phyloP scores from a whole-genome alignment of 2,888 invertebrate species.

The Gari tellinella region DNA sequence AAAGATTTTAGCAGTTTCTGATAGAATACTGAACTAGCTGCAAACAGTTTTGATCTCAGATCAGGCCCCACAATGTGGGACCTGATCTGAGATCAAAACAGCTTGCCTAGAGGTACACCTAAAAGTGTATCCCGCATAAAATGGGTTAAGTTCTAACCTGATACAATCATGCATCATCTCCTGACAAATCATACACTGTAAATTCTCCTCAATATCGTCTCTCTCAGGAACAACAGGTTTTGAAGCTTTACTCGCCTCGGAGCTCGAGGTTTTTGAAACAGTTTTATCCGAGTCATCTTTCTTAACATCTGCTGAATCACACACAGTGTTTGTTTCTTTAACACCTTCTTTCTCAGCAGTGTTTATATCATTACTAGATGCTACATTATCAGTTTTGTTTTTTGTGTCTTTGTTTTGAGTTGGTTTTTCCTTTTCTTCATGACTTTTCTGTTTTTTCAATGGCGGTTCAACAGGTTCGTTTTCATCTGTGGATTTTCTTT shows the following conservation, averaged over 20 bases:
- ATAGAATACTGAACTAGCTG: no score
- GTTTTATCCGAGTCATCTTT: background rate
- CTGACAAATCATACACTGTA: slow-evolving; percentile 83
- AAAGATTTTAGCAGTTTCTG: no score
- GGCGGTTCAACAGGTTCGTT: background rate
- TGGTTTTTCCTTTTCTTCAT: background rate
- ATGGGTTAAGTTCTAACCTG: no score
- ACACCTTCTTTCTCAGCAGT: background rate
- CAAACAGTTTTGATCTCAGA: no score
- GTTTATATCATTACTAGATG: slow-evolving; percentile 1
- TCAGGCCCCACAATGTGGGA: no score
- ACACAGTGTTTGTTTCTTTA: background rate
- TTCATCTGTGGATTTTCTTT: slow-evolving; percentile 38
- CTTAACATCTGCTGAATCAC: background rate
- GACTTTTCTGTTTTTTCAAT: slow-evolving; percentile 17
- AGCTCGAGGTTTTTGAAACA: background rate
- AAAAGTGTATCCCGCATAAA: no score
- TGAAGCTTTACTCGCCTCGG: background rate
- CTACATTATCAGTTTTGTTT: slow-evolving; percentile 6
- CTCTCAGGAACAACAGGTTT: slow-evolving; percentile 17
- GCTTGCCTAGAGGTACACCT: no score
- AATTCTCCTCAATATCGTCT: slow-evolving; percentile 79
- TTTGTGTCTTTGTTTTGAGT: background rate
- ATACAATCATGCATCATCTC: slow-evolving; percentile 83
- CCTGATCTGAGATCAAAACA: no score